Evolutionary conservation across 2,113 vertebrate species (phyloP).

Genomic region (Dermatemys mawii): DNA sequence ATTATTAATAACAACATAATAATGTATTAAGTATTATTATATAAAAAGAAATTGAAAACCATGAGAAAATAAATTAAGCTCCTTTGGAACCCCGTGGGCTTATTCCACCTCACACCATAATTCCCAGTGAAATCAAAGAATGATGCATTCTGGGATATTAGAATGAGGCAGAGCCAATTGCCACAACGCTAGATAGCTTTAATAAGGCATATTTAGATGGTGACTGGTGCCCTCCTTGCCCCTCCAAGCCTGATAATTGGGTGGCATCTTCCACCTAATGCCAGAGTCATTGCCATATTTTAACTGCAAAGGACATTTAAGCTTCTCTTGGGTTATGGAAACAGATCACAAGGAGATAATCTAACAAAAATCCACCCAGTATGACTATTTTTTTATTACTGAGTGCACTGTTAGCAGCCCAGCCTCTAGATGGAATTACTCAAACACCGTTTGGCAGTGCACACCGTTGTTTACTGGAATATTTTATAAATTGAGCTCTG

Average conservation of each 20-base stretch:
- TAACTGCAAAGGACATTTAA: neutral
- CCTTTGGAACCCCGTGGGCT: neutral
- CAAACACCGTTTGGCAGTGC: neutral
- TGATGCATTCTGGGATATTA: neutral
- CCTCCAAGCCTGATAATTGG: neutral
- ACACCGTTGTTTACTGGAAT: neutral
- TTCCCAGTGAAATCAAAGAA: neutral
- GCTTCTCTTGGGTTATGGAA: neutral
- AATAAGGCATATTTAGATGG: neutral
- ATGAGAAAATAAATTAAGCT: constrained; percentile 35
- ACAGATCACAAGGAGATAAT: neutral
- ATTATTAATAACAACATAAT: no score
- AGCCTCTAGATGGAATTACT: neutral
- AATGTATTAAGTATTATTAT: no score
- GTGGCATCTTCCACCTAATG: neutral
- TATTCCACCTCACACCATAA: neutral
- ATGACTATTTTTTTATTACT: neutral
- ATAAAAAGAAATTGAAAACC: neutral
- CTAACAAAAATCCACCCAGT: neutral
- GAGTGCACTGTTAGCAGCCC: neutral
- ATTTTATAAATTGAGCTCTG: neutral
- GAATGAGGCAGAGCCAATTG: neutral
- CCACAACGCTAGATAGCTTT: neutral
- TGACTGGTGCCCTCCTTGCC: neutral
- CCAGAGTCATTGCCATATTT: neutral